Evolutionary conservation across 1,140 invertebrate species (phyloP).

Genomic region (Trachymyrmex septentrionalis): DNA sequence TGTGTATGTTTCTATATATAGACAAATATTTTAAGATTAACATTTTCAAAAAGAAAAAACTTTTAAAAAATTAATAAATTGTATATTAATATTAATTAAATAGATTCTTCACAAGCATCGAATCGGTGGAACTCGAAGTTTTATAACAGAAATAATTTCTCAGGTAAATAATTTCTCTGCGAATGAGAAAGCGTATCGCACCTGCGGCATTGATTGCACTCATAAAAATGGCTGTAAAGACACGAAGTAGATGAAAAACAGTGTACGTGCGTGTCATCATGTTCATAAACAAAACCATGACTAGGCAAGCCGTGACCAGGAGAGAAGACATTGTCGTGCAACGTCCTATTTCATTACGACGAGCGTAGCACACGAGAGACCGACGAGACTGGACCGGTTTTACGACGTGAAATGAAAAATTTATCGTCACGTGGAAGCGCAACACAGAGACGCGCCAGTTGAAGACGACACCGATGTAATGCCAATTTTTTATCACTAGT

Average conservation of each 20-base stretch:
- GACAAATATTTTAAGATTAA: too few relatives aligned
- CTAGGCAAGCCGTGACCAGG: background rate
- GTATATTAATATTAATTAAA: too few relatives aligned
- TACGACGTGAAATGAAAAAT: conserved; percentile 46
- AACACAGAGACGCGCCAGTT: background rate
- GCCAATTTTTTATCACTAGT: conserved; percentile 10
- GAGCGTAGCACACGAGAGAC: background rate
- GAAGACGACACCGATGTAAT: background rate
- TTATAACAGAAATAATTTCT: background rate
- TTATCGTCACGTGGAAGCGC: conserved; percentile 11
- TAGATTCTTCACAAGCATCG: background rate
- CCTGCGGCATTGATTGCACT: conserved; percentile 28
- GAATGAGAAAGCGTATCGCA: background rate
- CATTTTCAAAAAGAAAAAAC: too few relatives aligned
- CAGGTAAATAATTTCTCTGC: background rate
- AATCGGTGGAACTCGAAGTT: background rate
- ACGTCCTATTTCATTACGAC: conserved; percentile 36
- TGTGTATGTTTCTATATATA: too few relatives aligned
- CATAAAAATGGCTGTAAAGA: conserved; percentile 51
- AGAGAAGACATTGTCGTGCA: background rate
- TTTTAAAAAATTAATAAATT: too few relatives aligned
- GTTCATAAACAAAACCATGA: conserved; percentile 43
- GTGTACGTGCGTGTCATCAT: background rate
- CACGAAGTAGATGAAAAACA: background rate
- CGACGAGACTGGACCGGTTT: conserved; percentile 24